Conservation (phyloP, 1,140 invertebrate genomes). For the Pseudachorutes palmiensis region DNA sequence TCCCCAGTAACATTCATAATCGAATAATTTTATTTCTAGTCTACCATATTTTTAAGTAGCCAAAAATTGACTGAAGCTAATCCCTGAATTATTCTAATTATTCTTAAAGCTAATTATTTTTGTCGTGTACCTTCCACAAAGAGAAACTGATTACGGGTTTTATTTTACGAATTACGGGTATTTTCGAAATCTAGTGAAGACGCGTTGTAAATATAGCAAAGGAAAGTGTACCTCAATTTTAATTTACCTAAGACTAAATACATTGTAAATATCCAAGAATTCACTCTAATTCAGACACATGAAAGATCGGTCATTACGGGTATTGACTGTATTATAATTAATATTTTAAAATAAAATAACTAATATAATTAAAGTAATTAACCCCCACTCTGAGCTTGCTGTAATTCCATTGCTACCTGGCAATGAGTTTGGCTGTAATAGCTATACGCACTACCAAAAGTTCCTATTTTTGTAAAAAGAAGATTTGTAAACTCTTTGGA, state of each 20-base stretch:
- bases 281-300: background rate
- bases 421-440: background rate
- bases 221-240: background rate
- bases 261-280: background rate
- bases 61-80: background rate
- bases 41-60: background rate
- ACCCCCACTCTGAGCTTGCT: background rate
- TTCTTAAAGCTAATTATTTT: background rate
- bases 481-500: no score
- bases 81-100: background rate
- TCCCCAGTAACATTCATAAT: background rate
- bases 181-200: background rate
- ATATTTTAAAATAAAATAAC: background rate
- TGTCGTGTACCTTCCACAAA: background rate
- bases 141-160: background rate
- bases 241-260: background rate
- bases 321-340: conserved; percentile 6
- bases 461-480: conserved; percentile 11
- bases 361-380: background rate
- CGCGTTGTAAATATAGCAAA: background rate
- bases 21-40: background rate
- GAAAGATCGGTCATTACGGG: conserved; percentile 9
- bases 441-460: background rate
- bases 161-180: background rate
- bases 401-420: background rate